phyloP scores from a whole-genome alignment of 2,888 invertebrate species.

The Pediacus dermestoides region DNA sequence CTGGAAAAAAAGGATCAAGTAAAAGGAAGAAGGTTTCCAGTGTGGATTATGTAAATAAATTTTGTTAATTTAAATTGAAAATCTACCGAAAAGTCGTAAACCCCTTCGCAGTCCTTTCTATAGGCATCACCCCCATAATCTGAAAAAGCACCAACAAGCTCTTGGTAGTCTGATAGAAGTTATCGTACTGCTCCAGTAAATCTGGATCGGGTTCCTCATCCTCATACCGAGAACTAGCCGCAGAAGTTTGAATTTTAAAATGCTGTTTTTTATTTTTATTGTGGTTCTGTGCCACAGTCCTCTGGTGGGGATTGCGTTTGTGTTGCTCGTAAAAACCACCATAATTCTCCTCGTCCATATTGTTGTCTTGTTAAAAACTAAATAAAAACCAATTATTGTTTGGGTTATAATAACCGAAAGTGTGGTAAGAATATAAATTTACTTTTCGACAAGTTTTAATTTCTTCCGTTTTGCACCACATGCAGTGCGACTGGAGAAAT shows the following conservation, averaged over 20 bases:
- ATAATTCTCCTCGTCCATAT: slow-evolving; percentile 14
- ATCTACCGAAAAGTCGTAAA: slow-evolving; percentile 45
- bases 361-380: too few species aligned
- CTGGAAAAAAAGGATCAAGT: slow-evolving; percentile 37
- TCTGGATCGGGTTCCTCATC: slow-evolving; percentile 47
- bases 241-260: slow-evolving; percentile 24
- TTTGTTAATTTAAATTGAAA: slow-evolving; percentile 3
- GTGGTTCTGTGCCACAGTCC: slow-evolving; percentile 19
- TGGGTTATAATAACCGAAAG: too few species aligned
- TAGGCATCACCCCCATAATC: slow-evolving; percentile 74
- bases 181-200: slow-evolving; percentile 64
- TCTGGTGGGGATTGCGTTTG: slow-evolving; percentile 38
- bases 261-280: slow-evolving; percentile 5
- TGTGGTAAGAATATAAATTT: too few species aligned
- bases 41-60: slow-evolving; percentile 1
- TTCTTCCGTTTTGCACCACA: too few species aligned
- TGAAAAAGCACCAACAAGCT: slow-evolving; percentile 68
- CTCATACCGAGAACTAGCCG: slow-evolving; percentile 26
- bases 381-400: too few species aligned
- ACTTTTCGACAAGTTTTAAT: too few species aligned
- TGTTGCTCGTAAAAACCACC: slow-evolving; percentile 9
- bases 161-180: slow-evolving; percentile 68
- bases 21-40: not conserved
- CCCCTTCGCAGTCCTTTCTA: slow-evolving; percentile 61
- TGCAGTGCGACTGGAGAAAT: too few species aligned